A percentile compares a stretch with the other conserved stretches of the same genome.
These are phyloP conservation scores for Phyllotreta striolata DNA, from an alignment of 2,888 invertebrate genomes.

Conservation along the genomic window DNA sequence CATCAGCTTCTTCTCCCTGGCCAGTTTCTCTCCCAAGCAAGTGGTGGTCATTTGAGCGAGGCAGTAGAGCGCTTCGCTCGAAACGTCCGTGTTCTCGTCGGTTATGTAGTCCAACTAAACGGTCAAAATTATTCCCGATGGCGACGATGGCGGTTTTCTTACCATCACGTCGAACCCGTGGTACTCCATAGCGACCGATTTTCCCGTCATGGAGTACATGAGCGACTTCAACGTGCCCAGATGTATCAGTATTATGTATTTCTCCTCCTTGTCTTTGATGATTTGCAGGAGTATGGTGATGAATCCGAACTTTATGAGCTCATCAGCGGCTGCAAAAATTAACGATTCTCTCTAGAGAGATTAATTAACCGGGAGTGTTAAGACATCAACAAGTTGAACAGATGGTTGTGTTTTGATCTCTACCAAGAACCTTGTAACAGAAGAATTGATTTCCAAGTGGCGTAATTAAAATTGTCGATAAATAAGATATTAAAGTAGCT, in stretches of 20 bases:
- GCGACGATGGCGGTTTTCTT: constrained; percentile 22
- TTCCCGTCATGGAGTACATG: constrained; percentile 55
- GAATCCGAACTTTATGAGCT: constrained; percentile 56
- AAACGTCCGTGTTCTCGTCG: constrained; percentile 49
- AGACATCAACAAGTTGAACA: too few relatives aligned
- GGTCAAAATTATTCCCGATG: neutral
- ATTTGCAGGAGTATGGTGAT: constrained; percentile 54
- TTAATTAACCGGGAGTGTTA: too few relatives aligned
- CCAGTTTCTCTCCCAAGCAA: constrained; percentile 55
- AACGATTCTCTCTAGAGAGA: too few relatives aligned
- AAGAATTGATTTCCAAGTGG: too few relatives aligned
- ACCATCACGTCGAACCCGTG: constrained; percentile 57
- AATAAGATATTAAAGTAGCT: neutral
- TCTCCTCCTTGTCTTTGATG: constrained; percentile 49
- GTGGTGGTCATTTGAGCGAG: constrained; percentile 55
- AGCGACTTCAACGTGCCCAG: constrained; percentile 57
- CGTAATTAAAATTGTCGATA: neutral
- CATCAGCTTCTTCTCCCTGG: constrained; percentile 55
- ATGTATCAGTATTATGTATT: constrained; percentile 55
- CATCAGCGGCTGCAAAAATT: constrained; percentile 56
- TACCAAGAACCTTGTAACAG: too few relatives aligned
- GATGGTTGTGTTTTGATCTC: too few relatives aligned
- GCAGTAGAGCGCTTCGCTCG: constrained; percentile 53
- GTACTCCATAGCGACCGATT: constrained; percentile 56
- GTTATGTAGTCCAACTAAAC: constrained; percentile 50